phyloP scores from a whole-genome alignment of 2,113 vertebrate species.

The Antigone vipio region DNA sequence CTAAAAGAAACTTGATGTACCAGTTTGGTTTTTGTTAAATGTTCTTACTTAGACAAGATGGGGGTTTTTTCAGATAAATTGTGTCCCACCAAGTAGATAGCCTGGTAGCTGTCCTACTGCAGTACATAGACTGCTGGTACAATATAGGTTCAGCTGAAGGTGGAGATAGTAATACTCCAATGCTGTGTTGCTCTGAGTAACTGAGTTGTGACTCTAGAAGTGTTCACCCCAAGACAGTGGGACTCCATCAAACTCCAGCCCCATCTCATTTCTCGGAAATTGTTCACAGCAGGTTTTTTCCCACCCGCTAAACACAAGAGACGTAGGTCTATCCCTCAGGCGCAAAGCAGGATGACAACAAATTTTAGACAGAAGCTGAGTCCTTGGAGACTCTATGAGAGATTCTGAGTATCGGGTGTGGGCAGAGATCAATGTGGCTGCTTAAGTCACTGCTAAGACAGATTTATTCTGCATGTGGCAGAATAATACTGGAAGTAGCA shows the following conservation, averaged over 20 bases:
- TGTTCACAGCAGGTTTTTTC: neutral
- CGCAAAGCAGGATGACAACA: neutral
- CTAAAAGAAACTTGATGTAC: neutral
- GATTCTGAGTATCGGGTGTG: neutral
- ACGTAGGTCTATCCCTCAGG: neutral
- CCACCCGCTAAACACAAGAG: neutral
- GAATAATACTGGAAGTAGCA: neutral
- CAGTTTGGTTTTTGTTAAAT: fast-evolving
- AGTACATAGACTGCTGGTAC: neutral
- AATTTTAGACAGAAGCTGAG: neutral
- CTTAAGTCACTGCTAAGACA: neutral
- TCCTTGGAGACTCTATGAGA: neutral
- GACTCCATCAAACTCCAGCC: neutral
- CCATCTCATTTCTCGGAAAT: neutral
- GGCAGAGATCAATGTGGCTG: neutral
- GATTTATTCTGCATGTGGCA: neutral
- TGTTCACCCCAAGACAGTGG: neutral
- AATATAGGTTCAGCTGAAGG: fast-evolving
- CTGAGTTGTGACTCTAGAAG: neutral
- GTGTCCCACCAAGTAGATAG: neutral
- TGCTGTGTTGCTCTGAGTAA: neutral
- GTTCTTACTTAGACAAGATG: neutral
- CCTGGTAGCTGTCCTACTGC: neutral
- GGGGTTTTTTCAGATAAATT: neutral
- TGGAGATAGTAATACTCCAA: neutral